A percentile compares a stretch with the other conserved stretches of the same genome.
Evolutionary conservation across 2,888 invertebrate species (phyloP).

Genomic region (Dyspetes luteomarginatus): DNA sequence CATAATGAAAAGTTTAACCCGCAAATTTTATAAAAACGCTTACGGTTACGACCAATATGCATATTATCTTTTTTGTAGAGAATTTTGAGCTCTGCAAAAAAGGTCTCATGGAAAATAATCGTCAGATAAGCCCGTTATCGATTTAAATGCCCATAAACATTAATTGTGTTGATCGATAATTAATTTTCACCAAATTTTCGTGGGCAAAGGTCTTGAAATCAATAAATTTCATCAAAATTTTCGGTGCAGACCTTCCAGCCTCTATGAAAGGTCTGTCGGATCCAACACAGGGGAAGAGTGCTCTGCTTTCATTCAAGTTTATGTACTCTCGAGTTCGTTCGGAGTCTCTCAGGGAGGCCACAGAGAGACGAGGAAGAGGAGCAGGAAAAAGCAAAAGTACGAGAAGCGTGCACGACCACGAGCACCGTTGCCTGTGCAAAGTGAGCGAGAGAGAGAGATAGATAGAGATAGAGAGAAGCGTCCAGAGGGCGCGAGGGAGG

Average conservation of each 20-base stretch:
- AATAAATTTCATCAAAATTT: neutral
- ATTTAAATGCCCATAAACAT: neutral
- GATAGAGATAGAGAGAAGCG: constrained; percentile 17
- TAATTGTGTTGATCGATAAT: too few relatives aligned
- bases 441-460: constrained; percentile 39
- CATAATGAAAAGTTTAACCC: neutral
- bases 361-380: neutral
- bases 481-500: constrained; percentile 37
- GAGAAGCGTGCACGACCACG: constrained; percentile 64
- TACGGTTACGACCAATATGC: neutral
- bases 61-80: neutral
- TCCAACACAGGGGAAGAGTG: constrained; percentile 18
- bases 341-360: constrained; percentile 45
- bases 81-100: neutral
- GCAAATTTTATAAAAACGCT: neutral
- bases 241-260: neutral
- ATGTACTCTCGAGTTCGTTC: constrained; percentile 51
- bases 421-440: constrained; percentile 61
- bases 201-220: neutral
- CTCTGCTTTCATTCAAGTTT: constrained; percentile 61
- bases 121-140: neutral
- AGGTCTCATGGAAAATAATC: neutral
- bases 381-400: constrained; percentile 62
- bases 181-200: neutral
- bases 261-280: neutral